phyloP scores from a whole-genome alignment of 2,797 vertebrate species.

The Philypnodon macrostomus region DNA sequence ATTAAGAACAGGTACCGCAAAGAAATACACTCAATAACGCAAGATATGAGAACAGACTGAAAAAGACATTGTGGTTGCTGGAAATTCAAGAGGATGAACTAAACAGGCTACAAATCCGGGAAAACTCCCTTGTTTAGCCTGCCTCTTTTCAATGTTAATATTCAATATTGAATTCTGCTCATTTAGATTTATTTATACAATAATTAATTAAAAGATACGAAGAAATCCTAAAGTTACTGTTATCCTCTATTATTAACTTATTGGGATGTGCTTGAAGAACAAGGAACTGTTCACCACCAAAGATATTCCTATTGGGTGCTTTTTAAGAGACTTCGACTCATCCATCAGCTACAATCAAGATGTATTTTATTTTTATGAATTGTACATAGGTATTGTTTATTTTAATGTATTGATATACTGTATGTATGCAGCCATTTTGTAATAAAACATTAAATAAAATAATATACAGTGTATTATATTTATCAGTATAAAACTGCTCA shows the following conservation, averaged over 20 bases:
- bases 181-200: slow-evolving; percentile 51
- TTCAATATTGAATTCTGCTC: slow-evolving; percentile 8
- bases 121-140: slow-evolving; percentile 23
- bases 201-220: slow-evolving; percentile 2
- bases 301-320: too few species aligned
- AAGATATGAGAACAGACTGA: slow-evolving; percentile 33
- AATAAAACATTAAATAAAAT: slow-evolving; percentile 69
- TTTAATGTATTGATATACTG: slow-evolving; percentile 65
- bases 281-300: slow-evolving; percentile 45
- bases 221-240: slow-evolving; percentile 11
- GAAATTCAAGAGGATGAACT: slow-evolving; percentile 24
- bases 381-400: slow-evolving; percentile 82
- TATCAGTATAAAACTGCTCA: neutral
- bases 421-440: slow-evolving; percentile 67
- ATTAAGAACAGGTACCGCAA: slow-evolving; percentile 3
- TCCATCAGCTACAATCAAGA: slow-evolving; percentile 79
- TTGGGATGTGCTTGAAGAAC: slow-evolving; percentile 73
- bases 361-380: slow-evolving; percentile 94
- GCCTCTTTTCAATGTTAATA: neutral
- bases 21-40: neutral
- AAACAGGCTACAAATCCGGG: slow-evolving; percentile 28
- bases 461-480: slow-evolving; percentile 40
- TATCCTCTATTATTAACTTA: slow-evolving; percentile 73
- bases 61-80: slow-evolving; percentile 29
- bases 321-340: too few species aligned